Base-by-base conservation (phyloP, 1,140 invertebrate genomes). In the Laupala kohalensis region DNA sequence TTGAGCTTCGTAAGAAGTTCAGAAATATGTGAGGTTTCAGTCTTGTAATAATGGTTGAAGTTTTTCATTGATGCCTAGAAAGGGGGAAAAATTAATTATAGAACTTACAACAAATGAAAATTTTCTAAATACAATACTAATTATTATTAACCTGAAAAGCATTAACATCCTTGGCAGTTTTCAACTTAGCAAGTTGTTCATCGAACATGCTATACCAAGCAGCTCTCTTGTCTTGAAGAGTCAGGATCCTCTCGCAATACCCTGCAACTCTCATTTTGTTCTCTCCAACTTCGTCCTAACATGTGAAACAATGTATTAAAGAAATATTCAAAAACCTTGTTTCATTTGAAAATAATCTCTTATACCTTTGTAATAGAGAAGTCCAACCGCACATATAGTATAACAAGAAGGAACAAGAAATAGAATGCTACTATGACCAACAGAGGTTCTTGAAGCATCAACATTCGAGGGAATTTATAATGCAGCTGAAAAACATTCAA, bases 371-470 rank as follows among this genome's bases (percentile, higher is more conserved):
- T 85, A 74, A 98, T 95, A 68, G 95, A 95, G 82, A 99, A 98
- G 83, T 99, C 97, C 75, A 99, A 83, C 71, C 97, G 86, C 64
- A 98, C 92, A 83, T 97, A 97, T 75, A 98, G 84, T 77, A 99
- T 97, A 53, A 98, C 92, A 76, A 91, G 81, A 6, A 98, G 77
- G 82, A 99, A 99, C 29, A 99, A 80, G 23, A 94, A 79, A 81
- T 95, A 97, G 73, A 99, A 88, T 73, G 95, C 96, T 28, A 87
- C 82, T 69, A 94, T 88, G 53, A 97, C 90, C 25, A 99, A 79
- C 6, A 98, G 78, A 0, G 97, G 97, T 80, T 99, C 97, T 79
- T 96, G 92, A 19, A 99, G 83, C 86, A 99, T 89, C 0, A 91
- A 79, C 15, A 88, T 77, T 74, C 90, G 87, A n/a, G 93, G 89